Evolutionary conservation across 2,113 vertebrate species (phyloP).

Genomic region (Nansenia antarctica): DNA sequence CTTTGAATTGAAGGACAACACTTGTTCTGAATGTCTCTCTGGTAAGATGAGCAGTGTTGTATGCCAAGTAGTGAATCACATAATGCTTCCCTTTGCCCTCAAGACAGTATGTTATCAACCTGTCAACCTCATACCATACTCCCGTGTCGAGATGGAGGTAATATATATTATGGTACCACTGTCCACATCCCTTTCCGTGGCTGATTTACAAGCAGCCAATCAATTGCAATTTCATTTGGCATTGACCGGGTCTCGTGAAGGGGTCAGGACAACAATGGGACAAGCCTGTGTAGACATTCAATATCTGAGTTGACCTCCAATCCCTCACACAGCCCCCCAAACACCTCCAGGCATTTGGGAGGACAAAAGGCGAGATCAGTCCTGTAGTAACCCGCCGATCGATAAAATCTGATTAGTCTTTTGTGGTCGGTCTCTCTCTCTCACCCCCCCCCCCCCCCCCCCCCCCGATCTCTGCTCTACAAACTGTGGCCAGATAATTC

Average conservation of each 20-base stretch:
- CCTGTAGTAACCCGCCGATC: slow-evolving; percentile 60
- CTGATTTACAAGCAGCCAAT: slow-evolving; percentile 65
- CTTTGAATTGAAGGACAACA: background rate
- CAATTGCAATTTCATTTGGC: slow-evolving; percentile 74
- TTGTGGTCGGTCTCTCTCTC: slow-evolving; percentile 28
- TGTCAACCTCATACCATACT: slow-evolving; percentile 5
- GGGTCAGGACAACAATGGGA: slow-evolving; percentile 64
- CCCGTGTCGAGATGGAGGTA: background rate
- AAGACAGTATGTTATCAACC: slow-evolving; percentile 15
- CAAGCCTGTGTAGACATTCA: slow-evolving; percentile 52
- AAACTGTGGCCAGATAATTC: slow-evolving; percentile 49
- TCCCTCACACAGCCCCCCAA: slow-evolving; percentile 26
- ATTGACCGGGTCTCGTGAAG: slow-evolving; percentile 59
- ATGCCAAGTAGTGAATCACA: background rate
- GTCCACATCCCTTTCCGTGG: slow-evolving; percentile 27
- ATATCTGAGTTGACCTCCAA: slow-evolving; percentile 60
- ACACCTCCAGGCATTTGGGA: slow-evolving; percentile 58
- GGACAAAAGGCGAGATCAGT: slow-evolving; percentile 69
- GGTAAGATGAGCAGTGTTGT: background rate
- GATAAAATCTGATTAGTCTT: slow-evolving; percentile 73
- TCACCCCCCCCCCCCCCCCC: background rate
- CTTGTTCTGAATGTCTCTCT: background rate
- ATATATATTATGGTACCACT: slow-evolving; percentile 26
- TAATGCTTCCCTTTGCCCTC: slow-evolving; percentile 1
- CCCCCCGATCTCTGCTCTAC: slow-evolving; percentile 24